Percentiles rank a stretch among this genome's conserved stretches.
These are phyloP conservation scores for Mohoua ochrocephala DNA, from an alignment of 2,113 vertebrate genomes.

Conservation along the genomic window DNA sequence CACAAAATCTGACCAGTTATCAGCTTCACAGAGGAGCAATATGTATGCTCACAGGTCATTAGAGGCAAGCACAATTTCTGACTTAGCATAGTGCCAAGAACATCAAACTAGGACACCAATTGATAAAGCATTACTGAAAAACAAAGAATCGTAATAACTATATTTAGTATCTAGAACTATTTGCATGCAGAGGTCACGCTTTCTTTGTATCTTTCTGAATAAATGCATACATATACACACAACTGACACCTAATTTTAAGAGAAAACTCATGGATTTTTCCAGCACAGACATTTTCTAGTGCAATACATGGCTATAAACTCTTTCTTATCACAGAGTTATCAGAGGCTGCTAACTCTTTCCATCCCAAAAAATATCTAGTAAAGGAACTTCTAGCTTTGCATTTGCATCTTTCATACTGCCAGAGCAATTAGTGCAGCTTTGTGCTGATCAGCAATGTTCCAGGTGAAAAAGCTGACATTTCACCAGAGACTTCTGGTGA, in stretches of 20 bases:
- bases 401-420: not conserved
- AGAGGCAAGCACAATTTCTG: not conserved
- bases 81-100: not conserved
- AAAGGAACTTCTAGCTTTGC: not conserved
- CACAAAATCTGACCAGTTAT: not conserved
- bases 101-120: not conserved
- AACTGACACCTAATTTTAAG: not conserved
- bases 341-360: not conserved
- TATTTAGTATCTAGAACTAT: not conserved
- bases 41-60: not conserved
- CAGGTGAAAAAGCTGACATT: not conserved
- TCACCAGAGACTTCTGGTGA: not conserved
- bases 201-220: not conserved
- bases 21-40: not conserved
- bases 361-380: not conserved
- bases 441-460: not conserved
- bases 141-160: not conserved
- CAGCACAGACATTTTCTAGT: not conserved
- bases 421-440: not conserved
- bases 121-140: not conserved
- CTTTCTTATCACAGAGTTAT: not conserved
- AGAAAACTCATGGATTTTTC: not conserved
- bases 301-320: not conserved
- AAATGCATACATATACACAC: rapidly evolving
- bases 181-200: not conserved